Evolutionary conservation across 2,797 vertebrate species (phyloP), one percentile per base, ranked within the genome.

Genomic region (Scolopax rusticola): DNA sequence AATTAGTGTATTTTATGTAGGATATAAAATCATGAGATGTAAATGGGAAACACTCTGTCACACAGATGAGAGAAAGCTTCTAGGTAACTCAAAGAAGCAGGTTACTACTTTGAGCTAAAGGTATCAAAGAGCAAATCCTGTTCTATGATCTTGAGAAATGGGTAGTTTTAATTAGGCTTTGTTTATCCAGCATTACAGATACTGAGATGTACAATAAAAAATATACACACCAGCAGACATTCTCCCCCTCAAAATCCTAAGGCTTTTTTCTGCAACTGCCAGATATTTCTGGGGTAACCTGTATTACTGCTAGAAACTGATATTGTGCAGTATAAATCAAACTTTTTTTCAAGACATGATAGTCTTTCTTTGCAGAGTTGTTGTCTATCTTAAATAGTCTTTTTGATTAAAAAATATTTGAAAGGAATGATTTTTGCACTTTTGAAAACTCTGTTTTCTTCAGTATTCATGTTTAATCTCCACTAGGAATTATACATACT

Each of bases 321-420:
- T 0, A 1, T 40, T 36, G 1, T 38, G 16, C 7, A 59, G 33
- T 57, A 36, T 33, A 65, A 47, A 76, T 50, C 4, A 50, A 57
- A 48, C 30, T 43, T 32, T 3, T 33, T 16, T 81, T 68, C 25
- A 36, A 2, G 40, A 48, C 2, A 25, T 32, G 23, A 8, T 50
- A n/a, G 5, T 25, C 6, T 89, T 91, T 73, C 10, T 91, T 84
- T 79, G 17, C 23, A 82, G 36, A 57, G 28, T 7, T 68, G 38
- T n/a, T 67, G 9, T 43, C 20, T 51, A 30, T 1, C 18, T 88
- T 51, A 67, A 73, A 40, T 7, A 65, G 20, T 19, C 28, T 5
- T 8, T 65, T 24, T 27, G 8, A 50, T 73, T 87, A 20, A 82
- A 78, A 75, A 53, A 21, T 17, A n/a, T 41, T 91, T 87, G 6